Conservation (phyloP, 2,113 vertebrate species). For the Calyptomena viridis region DNA sequence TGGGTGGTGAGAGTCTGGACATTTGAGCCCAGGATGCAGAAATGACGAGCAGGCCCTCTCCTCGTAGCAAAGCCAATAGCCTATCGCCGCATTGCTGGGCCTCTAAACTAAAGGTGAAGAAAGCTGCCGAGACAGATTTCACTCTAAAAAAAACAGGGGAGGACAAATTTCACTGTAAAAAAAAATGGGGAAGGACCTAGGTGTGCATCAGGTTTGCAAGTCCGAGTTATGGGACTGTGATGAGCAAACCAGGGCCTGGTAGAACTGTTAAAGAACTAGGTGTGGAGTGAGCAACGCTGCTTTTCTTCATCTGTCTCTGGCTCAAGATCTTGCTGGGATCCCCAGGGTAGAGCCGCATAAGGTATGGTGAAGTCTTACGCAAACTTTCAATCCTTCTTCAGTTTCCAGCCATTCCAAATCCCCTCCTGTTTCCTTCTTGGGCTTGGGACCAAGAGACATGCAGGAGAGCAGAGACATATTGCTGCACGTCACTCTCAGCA, state of each 20-base stretch:
- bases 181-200: background rate
- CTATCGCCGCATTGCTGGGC: accelerated
- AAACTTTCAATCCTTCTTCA: background rate
- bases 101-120: background rate
- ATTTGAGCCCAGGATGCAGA: background rate
- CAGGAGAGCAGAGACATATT: background rate
- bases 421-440: background rate
- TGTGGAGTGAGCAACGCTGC: background rate
- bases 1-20: background rate
- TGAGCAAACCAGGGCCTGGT: background rate
- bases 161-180: background rate
- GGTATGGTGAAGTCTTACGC: accelerated
- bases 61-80: background rate
- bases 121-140: background rate
- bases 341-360: background rate
- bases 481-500: background rate
- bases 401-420: background rate
- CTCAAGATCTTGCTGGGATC: accelerated
- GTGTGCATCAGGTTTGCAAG: background rate
- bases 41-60: background rate
- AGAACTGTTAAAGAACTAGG: background rate
- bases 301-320: background rate
- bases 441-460: background rate
- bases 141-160: background rate
- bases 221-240: background rate